Evolutionary conservation across 2,113 vertebrate genomes (phyloP), one percentile per base, ranked within the genome.

Genomic region (Pavo muticus): DNA sequence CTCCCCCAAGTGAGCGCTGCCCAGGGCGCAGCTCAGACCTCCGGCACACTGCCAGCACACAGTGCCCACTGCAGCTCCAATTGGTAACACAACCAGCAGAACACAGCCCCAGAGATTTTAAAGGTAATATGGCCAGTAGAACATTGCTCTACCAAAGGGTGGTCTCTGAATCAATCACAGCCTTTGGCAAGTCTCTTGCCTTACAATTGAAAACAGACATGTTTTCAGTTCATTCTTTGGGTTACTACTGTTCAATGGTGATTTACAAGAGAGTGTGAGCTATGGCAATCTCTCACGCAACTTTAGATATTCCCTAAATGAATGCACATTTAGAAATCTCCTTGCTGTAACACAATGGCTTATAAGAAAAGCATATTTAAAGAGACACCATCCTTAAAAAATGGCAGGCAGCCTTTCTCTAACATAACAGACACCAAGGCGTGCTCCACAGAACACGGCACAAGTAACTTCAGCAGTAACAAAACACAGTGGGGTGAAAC

Each of bases 191-290:
- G 97, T 92, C 95, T 94, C 93, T 96, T 93, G 91, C 95, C 91
- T 88, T 97, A 94, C 98, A 98, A 99, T 98, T 98, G 98, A 98
- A 99, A 99, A 97, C 99, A 99, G 98, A 98, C 98, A 93, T 98
- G 97, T 98, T 98, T 98, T 97, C 97, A 98, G 98, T 98, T 98
- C 97, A 96, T 98, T 98, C 97, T 98, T 95, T 98, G 98, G 98
- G 98, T 98, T 98, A 98, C 98, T 98, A 98, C 98, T 97, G 98
- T 98, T 98, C 97, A 96, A 97, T 98, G 98, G 98, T 98, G 98
- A 98, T 99, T 99, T 99, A 99, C 98, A 98, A 98, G 97, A 98
- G 96, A 98, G 96, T 97, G 97, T 98, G 98, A 98, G 98, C 98
- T 97, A 98, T 98, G 98, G 98, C 97, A 98, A 98, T 98, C 97